Conservation (phyloP, 2,797 vertebrate species). For the Lithobates pipiens region DNA sequence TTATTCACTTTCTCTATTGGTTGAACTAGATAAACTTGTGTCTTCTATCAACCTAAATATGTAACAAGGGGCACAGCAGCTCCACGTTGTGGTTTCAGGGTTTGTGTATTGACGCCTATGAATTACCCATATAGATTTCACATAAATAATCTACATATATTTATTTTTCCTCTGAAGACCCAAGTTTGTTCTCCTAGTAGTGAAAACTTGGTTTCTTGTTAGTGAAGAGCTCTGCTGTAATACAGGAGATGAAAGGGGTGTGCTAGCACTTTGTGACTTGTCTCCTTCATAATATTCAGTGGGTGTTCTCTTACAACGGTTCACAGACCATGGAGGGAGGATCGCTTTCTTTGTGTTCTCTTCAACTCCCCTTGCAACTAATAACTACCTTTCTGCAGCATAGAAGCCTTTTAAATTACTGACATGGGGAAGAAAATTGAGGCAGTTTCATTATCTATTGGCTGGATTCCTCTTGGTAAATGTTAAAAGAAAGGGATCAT, state of each 20-base stretch:
- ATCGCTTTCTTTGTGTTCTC: slow-evolving; percentile 66
- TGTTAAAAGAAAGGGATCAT: slow-evolving; percentile 42
- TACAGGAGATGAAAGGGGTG: slow-evolving; percentile 33
- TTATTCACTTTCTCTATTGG: no score
- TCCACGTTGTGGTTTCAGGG: no score
- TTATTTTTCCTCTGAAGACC: not conserved
- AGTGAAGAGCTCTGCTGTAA: slow-evolving; percentile 38
- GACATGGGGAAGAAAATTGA: slow-evolving; percentile 61
- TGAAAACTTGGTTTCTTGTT: slow-evolving; percentile 1
- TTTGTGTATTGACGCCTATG: no score
- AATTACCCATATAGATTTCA: no score
- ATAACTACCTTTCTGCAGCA: slow-evolving; percentile 67
- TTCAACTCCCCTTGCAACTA: slow-evolving; percentile 68
- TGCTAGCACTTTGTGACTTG: slow-evolving; percentile 49
- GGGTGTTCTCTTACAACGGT: slow-evolving; percentile 64
- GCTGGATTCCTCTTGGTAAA: slow-evolving; percentile 54
- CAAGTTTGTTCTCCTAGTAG: not conserved
- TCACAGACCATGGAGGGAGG: slow-evolving; percentile 63
- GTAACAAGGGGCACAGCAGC: no score
- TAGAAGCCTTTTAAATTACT: slow-evolving; percentile 66
- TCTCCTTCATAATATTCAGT: slow-evolving; percentile 57
- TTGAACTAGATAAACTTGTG: no score
- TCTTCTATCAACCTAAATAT: no score
- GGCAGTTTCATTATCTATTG: slow-evolving; percentile 61
- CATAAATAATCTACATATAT: not conserved